phyloP scores from a whole-genome alignment of 2,888 invertebrate genomes.

The Hydrotaea diabolus region DNA sequence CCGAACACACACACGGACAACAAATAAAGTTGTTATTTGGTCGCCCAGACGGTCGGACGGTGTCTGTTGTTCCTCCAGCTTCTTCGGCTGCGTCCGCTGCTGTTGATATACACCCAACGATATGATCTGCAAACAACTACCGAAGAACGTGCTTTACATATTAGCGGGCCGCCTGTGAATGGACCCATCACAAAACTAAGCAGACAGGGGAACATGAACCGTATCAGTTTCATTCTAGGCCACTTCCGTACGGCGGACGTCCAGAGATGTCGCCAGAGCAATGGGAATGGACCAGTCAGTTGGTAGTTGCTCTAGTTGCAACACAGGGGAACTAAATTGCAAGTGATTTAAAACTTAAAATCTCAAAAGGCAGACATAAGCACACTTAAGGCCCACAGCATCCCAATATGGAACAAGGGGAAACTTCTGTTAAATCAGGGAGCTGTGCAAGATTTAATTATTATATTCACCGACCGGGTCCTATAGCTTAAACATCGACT shows the following conservation, averaged over 20 bases:
- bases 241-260: conserved; percentile 14
- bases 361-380: too few relatives aligned
- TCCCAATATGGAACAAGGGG: too few relatives aligned
- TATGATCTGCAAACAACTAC: conserved; percentile 52
- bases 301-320: neutral
- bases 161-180: conserved; percentile 34
- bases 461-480: too few relatives aligned
- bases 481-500: too few relatives aligned
- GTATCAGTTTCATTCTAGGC: conserved; percentile 22
- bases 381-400: too few relatives aligned
- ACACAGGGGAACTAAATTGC: neutral
- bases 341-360: neutral
- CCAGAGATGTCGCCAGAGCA: neutral
- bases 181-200: conserved; percentile 8
- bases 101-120: conserved; percentile 53
- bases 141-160: conserved; percentile 58
- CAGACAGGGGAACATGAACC: conserved; percentile 12
- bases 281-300: too few relatives aligned
- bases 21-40: conserved; percentile 65
- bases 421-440: too few relatives aligned
- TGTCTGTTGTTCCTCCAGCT: neutral
- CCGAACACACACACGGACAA: conserved; percentile 6
- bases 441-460: too few relatives aligned
- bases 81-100: conserved; percentile 38
- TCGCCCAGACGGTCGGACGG: neutral